These are phyloP conservation scores for Tachypleus tridentatus DNA, from an alignment of 1,140 invertebrate genomes.

Conservation along the genomic window DNA sequence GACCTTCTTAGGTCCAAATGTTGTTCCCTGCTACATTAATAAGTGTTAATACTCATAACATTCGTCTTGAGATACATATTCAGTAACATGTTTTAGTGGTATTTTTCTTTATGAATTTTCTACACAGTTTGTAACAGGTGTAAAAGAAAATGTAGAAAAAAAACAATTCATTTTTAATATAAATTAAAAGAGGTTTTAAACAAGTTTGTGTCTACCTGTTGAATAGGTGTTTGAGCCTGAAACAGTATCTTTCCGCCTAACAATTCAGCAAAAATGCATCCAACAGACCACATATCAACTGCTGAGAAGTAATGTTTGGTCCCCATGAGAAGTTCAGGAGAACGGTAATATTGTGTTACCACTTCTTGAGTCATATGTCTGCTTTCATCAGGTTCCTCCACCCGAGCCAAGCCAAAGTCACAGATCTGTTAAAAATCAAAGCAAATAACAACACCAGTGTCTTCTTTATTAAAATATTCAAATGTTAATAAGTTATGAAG, in stretches of 20 bases:
- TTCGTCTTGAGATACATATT: too few relatives aligned
- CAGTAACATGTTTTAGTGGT: too few relatives aligned
- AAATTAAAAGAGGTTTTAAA: too few relatives aligned
- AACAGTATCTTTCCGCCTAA: conserved; percentile 90
- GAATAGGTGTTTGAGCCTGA: conserved; percentile 87
- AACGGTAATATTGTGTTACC: conserved; percentile 96
- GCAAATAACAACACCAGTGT: too few relatives aligned
- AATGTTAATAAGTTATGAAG: too few relatives aligned
- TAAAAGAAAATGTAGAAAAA: conserved; percentile 24
- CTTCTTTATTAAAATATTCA: too few relatives aligned
- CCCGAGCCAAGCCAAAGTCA: conserved; percentile 89
- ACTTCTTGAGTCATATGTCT: conserved; percentile 98
- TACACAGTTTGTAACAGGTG: too few relatives aligned
- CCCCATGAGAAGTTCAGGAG: conserved; percentile 96
- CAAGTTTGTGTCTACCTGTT: conserved; percentile 51
- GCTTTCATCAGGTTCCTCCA: conserved; percentile 81
- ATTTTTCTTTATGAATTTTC: too few relatives aligned
- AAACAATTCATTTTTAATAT: too few relatives aligned
- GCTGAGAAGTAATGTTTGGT: conserved; percentile 93
- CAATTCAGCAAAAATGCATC: conserved; percentile 96
- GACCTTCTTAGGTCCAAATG: too few relatives aligned
- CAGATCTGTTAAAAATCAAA: conserved; percentile 57
- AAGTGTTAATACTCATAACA: too few relatives aligned
- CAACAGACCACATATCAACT: conserved; percentile 97
- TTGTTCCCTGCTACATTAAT: too few relatives aligned